Conservation (phyloP, 2,797 vertebrate genomes). For the Heterohyrax brucei region DNA sequence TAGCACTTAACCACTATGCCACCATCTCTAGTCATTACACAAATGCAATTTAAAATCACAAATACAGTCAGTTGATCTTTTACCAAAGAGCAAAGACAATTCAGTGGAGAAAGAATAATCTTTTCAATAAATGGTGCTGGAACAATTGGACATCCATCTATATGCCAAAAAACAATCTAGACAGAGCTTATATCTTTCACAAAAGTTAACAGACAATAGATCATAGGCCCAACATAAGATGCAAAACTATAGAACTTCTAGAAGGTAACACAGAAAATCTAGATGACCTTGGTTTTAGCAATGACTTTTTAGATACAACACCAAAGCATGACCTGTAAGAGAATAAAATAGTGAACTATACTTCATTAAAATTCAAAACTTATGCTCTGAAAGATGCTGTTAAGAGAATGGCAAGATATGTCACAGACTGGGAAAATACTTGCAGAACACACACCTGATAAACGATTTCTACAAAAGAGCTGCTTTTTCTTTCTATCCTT, state of each 20-base stretch:
- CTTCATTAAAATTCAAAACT: slow-evolving; percentile 38
- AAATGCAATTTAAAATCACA: too few species aligned
- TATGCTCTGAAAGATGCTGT: neutral
- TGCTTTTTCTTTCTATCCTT: too few species aligned
- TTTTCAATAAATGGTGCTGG: too few species aligned
- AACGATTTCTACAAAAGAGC: neutral
- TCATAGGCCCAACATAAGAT: neutral
- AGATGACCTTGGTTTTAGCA: neutral
- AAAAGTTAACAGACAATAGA: neutral
- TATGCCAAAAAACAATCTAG: neutral
- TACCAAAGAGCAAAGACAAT: too few species aligned
- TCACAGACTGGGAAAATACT: neutral
- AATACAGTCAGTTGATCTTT: too few species aligned
- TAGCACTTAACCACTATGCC: too few species aligned
- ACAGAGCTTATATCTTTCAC: neutral
- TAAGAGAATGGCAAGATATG: neutral
- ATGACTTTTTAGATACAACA: neutral
- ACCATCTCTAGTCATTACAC: too few species aligned
- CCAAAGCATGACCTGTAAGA: neutral
- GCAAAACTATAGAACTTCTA: neutral
- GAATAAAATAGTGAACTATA: neutral
- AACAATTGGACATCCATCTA: too few species aligned
- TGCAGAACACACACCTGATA: neutral
- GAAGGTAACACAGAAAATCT: neutral
- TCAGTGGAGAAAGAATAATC: too few species aligned